Base-by-base conservation (phyloP, 2,888 invertebrate species). In the Poecilus cupreus region DNA sequence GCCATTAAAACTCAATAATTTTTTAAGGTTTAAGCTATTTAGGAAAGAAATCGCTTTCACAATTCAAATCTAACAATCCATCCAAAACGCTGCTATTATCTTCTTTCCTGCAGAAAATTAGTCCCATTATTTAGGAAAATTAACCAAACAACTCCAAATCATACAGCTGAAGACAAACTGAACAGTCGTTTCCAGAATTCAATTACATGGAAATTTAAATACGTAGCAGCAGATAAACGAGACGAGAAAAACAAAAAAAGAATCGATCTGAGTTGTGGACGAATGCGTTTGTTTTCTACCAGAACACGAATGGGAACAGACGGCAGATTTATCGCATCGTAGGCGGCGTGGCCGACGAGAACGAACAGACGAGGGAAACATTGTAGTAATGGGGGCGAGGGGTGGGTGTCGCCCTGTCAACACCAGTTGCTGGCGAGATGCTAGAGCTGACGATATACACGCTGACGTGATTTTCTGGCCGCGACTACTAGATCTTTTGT, bases 401-500 rank as follows among this genome's bases (percentile, higher is more conserved):
- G 54, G 18, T 39, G 46, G 78, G 64, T 6, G 57, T 11, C 46
- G 16, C 75, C 49, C 20, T 78, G 78, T 78, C 78, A 78, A 78
- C 78, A 78, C 78, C 78, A 78, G 78, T 78, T 78, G 78, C 78
- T 68, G 64, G 18, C 78, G 64, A 78, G 78, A 64, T 78, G 78
- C 78, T 68, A 37, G 18, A 37, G 64, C 46, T 78, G 46, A 78
- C 78, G 64, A 78, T 64, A 78, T 64, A 78, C 39, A 60, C 11
- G 51, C 32, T 78, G 78, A 43, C 46, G 64, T 78, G 78, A 78
- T 78, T 78, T 78, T 64, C 78, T 78, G 78, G 49, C 64, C 22
- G 13, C 60, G 5, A 43, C 43, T 43, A 43, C 43, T 1, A 2
- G 8, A 16, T 72, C 72, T 72, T 72, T 72, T 70, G 72, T 72